phyloP scores from a whole-genome alignment of 2,113 vertebrate genomes.

The Indicator maculatus region DNA sequence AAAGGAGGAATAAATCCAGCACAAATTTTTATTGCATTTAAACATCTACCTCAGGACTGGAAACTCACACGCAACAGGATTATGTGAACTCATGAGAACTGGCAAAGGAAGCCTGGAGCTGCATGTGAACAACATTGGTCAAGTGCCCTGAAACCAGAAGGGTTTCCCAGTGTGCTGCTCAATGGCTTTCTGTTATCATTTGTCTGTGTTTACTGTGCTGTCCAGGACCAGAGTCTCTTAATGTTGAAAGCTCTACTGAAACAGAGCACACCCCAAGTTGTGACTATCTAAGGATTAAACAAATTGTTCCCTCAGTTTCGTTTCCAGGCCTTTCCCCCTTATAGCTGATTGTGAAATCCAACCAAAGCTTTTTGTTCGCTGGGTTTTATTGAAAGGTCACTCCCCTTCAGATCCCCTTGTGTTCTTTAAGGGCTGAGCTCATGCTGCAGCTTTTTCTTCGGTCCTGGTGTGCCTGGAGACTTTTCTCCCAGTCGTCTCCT shows the following conservation, averaged over 20 bases:
- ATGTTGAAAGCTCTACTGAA: neutral
- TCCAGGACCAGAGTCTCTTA: neutral
- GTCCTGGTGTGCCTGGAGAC: neutral
- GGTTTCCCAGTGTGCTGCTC: neutral
- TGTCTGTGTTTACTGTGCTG: neutral
- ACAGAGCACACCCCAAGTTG: neutral
- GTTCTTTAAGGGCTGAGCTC: neutral
- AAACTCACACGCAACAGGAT: neutral
- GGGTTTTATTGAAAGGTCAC: neutral
- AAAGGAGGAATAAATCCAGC: slow-evolving; percentile 28
- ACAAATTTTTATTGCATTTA: slow-evolving; percentile 35
- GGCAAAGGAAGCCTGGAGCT: slow-evolving; percentile 26
- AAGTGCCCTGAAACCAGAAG: neutral
- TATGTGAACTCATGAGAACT: neutral
- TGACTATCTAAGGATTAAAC: slow-evolving; percentile 40
- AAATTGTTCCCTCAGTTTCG: rapidly evolving
- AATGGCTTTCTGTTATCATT: slow-evolving; percentile 3
- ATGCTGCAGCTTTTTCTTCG: neutral
- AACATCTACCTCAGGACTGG: slow-evolving; percentile 26
- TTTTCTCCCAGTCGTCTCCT: neutral
- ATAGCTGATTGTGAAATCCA: neutral
- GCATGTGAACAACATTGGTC: neutral
- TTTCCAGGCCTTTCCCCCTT: neutral
- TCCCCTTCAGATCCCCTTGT: neutral
- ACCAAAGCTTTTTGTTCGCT: neutral